These are phyloP conservation scores for Cylloceria caligata DNA, from an alignment of 2,888 invertebrate genomes.

Conservation along the genomic window DNA sequence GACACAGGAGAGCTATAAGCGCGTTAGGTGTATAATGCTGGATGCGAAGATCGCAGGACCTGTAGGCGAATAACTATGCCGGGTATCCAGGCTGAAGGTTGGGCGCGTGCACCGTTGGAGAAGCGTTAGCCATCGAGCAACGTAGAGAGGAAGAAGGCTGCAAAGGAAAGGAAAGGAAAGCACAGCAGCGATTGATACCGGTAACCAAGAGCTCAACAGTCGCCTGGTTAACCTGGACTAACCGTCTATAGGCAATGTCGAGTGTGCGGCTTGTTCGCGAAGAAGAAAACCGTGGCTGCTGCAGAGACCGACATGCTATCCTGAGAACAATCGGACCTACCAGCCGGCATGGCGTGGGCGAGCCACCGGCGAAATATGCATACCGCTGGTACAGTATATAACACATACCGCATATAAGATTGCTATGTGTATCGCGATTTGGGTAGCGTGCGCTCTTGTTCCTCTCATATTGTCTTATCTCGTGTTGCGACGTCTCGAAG, in stretches of 20 bases:
- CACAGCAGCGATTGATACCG: conserved; percentile 27
- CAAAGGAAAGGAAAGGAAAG: conserved; percentile 23
- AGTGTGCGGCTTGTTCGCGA: conserved; percentile 39
- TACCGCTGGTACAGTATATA: conserved; percentile 70
- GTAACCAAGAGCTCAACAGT: conserved; percentile 23
- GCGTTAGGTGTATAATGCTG: not conserved
- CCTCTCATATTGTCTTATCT: conserved; percentile 19
- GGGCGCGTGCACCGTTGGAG: conserved; percentile 73
- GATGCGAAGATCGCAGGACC: conserved; percentile 67
- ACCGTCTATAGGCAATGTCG: conserved; percentile 35
- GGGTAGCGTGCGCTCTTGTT: conserved; percentile 35
- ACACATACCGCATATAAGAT: conserved; percentile 8
- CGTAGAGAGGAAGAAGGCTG: conserved; percentile 41
- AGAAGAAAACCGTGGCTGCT: conserved; percentile 40
- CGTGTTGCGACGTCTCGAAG: not conserved
- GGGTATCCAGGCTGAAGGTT: conserved; percentile 83
- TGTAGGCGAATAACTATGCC: conserved; percentile 83
- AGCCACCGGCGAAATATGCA: conserved; percentile 78
- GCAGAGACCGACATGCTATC: conserved; percentile 70
- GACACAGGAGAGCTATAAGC: conserved; percentile 25
- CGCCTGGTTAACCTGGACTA: conserved; percentile 35
- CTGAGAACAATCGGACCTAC: conserved; percentile 83
- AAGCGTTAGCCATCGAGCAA: conserved; percentile 72
- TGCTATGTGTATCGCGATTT: conserved; percentile 11
- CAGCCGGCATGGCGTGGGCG: conserved; percentile 80